Base-by-base conservation (phyloP, 1,140 invertebrate genomes). In the Macrostomum lignano region DNA sequence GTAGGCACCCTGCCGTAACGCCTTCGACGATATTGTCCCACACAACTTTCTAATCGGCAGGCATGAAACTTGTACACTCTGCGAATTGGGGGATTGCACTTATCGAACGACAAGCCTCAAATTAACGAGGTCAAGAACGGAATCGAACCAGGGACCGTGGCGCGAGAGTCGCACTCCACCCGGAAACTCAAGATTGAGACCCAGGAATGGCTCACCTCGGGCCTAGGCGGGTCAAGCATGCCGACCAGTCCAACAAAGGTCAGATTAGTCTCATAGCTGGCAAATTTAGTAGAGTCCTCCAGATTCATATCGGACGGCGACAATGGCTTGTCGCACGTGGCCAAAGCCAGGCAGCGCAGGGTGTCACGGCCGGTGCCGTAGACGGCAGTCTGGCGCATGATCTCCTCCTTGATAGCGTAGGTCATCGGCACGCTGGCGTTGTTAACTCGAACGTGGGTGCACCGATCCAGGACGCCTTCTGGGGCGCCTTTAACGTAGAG, bases 151-250 rank as follows among this genome's bases (percentile, higher is more conserved):
- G n/a, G n/a, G n/a, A n/a, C n/a, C n/a, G n/a, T n/a, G n/a, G n/a
- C n/a, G n/a, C n/a, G n/a, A n/a, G n/a, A n/a, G n/a, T n/a, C n/a
- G n/a, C n/a, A n/a, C n/a, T n/a, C n/a, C n/a, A n/a, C n/a, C n/a
- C n/a, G n/a, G n/a, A n/a, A n/a, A n/a, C n/a, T n/a, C n/a, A n/a
- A n/a, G n/a, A n/a, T n/a, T n/a, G n/a, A n/a, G n/a, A n/a, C n/a
- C n/a, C n/a, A n/a, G n/a, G n/a, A n/a, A n/a, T n/a, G n/a, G n/a
- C n/a, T n/a, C n/a, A n/a, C n/a, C n/a, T n/a, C n/a, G n/a, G 48
- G 81, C 86, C 50, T 91, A 71, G 35, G 91, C 91, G 91, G 91
- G 61, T 98, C 91, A 63, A 98, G 70, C 91, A 98, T 98, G 48
- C 91, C 91, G 40, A 94, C 84, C 39, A 96, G 79, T 54, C 91